Percentiles rank a stretch among this genome's conserved stretches.
phyloP scores from a whole-genome alignment of 1,140 invertebrate genomes.

The Triops longicaudatus region DNA sequence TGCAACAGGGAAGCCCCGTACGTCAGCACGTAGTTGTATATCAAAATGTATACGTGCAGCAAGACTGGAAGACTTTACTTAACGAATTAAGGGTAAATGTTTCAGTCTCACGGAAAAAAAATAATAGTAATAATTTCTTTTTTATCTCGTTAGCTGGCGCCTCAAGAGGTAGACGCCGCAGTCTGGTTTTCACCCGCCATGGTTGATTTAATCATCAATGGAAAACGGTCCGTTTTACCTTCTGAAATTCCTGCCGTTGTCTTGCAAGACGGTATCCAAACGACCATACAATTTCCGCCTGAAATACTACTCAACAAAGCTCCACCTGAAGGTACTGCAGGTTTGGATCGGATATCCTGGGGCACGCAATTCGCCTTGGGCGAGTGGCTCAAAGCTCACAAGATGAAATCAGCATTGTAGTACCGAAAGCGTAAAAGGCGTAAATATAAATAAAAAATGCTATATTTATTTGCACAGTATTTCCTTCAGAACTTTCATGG shows the following conservation, averaged over 20 bases:
- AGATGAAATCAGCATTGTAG: constrained; percentile 12
- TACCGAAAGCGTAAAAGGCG: background rate
- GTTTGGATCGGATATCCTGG: constrained; percentile 36
- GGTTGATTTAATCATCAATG: constrained; percentile 27
- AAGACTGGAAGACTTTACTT: constrained; percentile 2
- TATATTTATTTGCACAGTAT: too few relatives aligned
- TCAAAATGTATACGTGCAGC: constrained; percentile 26
- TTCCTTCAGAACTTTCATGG: too few relatives aligned
- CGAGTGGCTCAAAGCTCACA: constrained; percentile 33
- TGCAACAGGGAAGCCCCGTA: constrained; percentile 36
- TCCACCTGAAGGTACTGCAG: background rate
- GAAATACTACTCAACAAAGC: constrained; percentile 15
- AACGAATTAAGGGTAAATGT: background rate
- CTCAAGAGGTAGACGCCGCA: constrained; percentile 31
- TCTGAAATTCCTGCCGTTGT: background rate
- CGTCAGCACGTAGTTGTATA: constrained; percentile 41
- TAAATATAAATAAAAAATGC: constrained; percentile 18
- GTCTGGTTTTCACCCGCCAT: constrained; percentile 30
- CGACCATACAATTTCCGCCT: constrained; percentile 23
- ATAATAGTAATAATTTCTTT: constrained; percentile 16
- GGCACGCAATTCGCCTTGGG: constrained; percentile 39
- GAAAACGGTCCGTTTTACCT: constrained; percentile 3
- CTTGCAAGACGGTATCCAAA: constrained; percentile 19
- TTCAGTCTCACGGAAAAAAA: background rate
- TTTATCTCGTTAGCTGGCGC: constrained; percentile 27